Conservation (phyloP, 2,797 vertebrate species). For the Gadopsis bispinosus region DNA sequence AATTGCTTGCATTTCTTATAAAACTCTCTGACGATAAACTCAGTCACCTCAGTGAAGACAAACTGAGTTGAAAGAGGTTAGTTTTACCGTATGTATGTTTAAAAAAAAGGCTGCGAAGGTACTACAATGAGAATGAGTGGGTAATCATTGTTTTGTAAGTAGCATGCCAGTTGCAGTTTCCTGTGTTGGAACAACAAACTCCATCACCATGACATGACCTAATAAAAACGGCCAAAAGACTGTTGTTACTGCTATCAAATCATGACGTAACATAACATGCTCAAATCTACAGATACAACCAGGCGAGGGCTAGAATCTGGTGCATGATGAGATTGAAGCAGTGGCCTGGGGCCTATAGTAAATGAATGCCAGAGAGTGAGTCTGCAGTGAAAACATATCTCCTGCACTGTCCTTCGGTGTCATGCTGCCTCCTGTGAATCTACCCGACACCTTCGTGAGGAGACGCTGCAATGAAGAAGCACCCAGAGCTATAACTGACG, state of each 20-base stretch:
- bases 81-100: slow-evolving; percentile 8
- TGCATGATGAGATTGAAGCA: slow-evolving; percentile 39
- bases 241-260: neutral
- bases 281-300: slow-evolving; percentile 29
- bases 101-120: slow-evolving; percentile 4
- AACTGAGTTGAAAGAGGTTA: neutral
- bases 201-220: slow-evolving; percentile 11
- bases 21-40: slow-evolving; percentile 16
- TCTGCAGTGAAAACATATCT: slow-evolving; percentile 70
- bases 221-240: neutral
- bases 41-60: slow-evolving; percentile 6
- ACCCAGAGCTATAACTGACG: slow-evolving; percentile 58
- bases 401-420: slow-evolving; percentile 65
- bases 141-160: slow-evolving; percentile 9
- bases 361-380: slow-evolving; percentile 48
- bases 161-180: slow-evolving; percentile 4
- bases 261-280: slow-evolving; percentile 22
- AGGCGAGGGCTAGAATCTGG: slow-evolving; percentile 22
- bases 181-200: neutral
- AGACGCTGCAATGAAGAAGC: slow-evolving; percentile 47
- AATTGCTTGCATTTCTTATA: slow-evolving; percentile 25
- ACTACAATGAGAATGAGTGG: neutral
- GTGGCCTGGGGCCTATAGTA: slow-evolving; percentile 43
- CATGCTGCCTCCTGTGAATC: slow-evolving; percentile 51
- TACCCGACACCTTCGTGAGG: slow-evolving; percentile 58